Evolutionary conservation across 2,888 invertebrate genomes (phyloP), one percentile per base, ranked within the genome.

Genomic region (Dioctria linearis): DNA sequence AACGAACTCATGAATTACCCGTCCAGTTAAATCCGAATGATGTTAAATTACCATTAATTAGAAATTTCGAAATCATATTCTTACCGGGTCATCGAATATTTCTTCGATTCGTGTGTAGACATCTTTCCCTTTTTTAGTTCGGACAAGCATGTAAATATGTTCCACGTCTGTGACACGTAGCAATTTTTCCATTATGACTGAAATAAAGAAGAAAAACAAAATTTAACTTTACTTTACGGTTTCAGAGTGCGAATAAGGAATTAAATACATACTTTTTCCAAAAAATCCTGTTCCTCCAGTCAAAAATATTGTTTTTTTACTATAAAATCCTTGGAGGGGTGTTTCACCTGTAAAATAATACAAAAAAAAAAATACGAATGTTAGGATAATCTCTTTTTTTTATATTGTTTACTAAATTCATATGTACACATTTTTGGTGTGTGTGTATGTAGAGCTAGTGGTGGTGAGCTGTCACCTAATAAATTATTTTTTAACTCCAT

Each of bases 31-130:
- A 1, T 25, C 25, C 25, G 25, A 25, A 25, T 25, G 25, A 25
- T 25, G 25, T 25, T 0, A 25, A 25, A 25, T 2, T 25, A 25
- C 2, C 25, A 25, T 25, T 25, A 25, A 25, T 25, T 25, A 25
- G 25, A 25, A 25, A 25, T 25, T 25, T 25, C 25, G 2, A 39
- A 37, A 4, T 13, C 8, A 37, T 13, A 54, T 39, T 65, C 86
- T 91, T 86, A 93, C 92, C 40, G 91, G 90, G 84, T 94, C 93
- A 11, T 93, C 92, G 83, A 94, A 93, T 13, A 94, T 90, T 83
- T 93, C 92, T 9, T 93, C 93, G 71, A 94, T 87, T 80, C 95
- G 90, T 0, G 92, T 91, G 83, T 92, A 91, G 61, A 92, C 90
- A 83, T 92, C 92, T 86, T 93, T 93, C 0, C 89, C 94, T 87